These are phyloP conservation scores for Drosophila monieri DNA, from an alignment of 2,888 invertebrate species.

Conservation along the genomic window DNA sequence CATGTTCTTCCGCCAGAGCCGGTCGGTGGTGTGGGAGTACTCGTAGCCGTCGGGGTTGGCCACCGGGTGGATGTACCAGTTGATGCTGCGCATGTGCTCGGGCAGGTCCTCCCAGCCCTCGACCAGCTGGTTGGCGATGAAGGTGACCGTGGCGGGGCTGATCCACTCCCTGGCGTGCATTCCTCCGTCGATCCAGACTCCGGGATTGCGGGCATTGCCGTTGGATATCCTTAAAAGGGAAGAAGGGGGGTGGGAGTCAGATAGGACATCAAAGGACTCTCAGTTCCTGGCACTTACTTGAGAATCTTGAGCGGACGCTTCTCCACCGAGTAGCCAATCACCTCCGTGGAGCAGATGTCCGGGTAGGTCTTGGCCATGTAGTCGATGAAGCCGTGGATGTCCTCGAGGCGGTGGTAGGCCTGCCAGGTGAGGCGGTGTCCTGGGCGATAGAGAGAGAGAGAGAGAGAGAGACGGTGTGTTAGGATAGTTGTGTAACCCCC, in stretches of 20 bases:
- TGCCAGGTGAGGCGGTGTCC: conserved; percentile 89
- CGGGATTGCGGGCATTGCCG: conserved; percentile 86
- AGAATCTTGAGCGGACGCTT: conserved; percentile 89
- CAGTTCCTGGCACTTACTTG: conserved; percentile 73
- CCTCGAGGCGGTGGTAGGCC: conserved; percentile 89
- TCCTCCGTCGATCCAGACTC: conserved; percentile 91
- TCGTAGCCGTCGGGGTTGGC: conserved; percentile 95
- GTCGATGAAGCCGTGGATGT: conserved; percentile 89
- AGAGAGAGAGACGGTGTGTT: background rate
- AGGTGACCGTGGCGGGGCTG: conserved; percentile 91
- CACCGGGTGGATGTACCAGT: conserved; percentile 92
- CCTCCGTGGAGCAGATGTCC: conserved; percentile 88
- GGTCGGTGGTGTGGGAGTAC: conserved; percentile 91
- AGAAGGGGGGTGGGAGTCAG: background rate
- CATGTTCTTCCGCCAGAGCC: conserved; percentile 93
- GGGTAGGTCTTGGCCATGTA: conserved; percentile 89
- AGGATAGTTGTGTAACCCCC: conserved; percentile 6
- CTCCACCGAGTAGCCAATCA: conserved; percentile 90
- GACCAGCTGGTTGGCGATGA: conserved; percentile 89
- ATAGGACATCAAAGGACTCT: background rate
- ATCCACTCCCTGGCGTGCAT: conserved; percentile 97
- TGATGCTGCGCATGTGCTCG: conserved; percentile 89
- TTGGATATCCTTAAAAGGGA: conserved; percentile 87
- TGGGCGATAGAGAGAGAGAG: conserved; percentile 40
- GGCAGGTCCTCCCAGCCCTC: conserved; percentile 88